phyloP scores from a whole-genome alignment of 2,888 invertebrate species.

The Drosophila prostipennis region DNA sequence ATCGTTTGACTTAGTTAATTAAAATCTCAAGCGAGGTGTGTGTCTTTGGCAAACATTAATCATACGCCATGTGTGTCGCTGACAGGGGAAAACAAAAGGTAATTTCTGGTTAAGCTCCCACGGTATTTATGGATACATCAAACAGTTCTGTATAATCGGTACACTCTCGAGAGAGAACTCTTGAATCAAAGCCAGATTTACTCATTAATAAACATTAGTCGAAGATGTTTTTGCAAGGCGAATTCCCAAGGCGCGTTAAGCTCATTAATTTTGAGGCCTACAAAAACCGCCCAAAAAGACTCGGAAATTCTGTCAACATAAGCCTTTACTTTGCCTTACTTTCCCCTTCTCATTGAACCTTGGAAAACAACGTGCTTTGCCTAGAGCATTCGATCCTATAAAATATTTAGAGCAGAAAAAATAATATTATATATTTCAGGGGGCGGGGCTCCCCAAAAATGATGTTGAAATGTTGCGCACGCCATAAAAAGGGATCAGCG shows the following conservation, averaged over 20 bases:
- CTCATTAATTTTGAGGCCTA: conserved; percentile 32
- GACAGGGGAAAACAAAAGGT: conserved; percentile 13
- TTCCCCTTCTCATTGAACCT: not conserved
- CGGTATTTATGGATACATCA: conserved; percentile 3
- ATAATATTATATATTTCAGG: not conserved
- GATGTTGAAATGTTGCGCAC: conserved; percentile 62
- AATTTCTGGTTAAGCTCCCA: conserved; percentile 1
- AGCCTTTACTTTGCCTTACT: conserved; percentile 6
- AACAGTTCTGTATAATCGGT: conserved; percentile 5
- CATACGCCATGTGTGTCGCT: conserved; percentile 39
- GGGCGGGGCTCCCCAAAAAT: conserved; percentile 17
- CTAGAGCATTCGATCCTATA: conserved; percentile 17
- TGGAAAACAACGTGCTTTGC: conserved; percentile 13
- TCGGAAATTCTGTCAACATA: conserved; percentile 11
- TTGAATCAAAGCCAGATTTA: conserved; percentile 36
- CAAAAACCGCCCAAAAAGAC: not conserved
- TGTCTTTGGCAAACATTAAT: conserved; percentile 33
- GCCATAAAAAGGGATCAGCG: conserved; percentile 73
- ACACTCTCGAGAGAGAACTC: not conserved
- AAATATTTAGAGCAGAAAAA: conserved; percentile 33
- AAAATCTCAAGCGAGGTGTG: conserved; percentile 16
- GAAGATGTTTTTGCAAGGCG: conserved; percentile 2
- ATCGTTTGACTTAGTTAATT: conserved; percentile 21
- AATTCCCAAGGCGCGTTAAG: conserved; percentile 24
- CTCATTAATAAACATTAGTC: conserved; percentile 39